These are phyloP conservation scores for Euplexia lucipara DNA, from an alignment of 2,888 invertebrate species.

Conservation along the genomic window DNA sequence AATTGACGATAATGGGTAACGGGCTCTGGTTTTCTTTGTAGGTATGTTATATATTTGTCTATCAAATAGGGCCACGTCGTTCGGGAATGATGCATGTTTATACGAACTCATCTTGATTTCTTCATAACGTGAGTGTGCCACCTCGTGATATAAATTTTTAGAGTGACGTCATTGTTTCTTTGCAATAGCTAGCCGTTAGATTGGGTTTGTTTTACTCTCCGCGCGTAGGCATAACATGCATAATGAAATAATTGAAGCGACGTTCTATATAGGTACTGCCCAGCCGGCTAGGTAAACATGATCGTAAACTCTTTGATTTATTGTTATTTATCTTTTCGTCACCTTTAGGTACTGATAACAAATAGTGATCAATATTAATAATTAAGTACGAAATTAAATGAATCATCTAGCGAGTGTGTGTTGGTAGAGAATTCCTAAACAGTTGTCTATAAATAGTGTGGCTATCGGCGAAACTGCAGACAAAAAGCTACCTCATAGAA, in stretches of 20 bases:
- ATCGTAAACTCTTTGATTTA: conserved; percentile 79
- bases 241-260: conserved; percentile 43
- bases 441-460: conserved; percentile 64
- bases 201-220: conserved; percentile 37
- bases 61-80: conserved; percentile 20
- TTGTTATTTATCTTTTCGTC: conserved; percentile 74
- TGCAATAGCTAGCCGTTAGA: conserved; percentile 45
- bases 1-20: background rate
- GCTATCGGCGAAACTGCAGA: conserved; percentile 54
- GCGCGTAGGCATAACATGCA: conserved; percentile 37
- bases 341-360: conserved; percentile 67
- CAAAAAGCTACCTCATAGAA: conserved; percentile 67
- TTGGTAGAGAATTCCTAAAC: conserved; percentile 56
- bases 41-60: conserved; percentile 6
- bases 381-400: conserved; percentile 67
- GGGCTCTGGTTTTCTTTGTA: background rate
- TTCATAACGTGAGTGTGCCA: conserved; percentile 37
- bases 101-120: conserved; percentile 45
- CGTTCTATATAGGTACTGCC: conserved; percentile 27
- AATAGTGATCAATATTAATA: conserved; percentile 68
- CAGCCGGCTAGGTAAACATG: conserved; percentile 63
- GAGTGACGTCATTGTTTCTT: conserved; percentile 62
- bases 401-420: conserved; percentile 50
- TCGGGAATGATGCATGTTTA: conserved; percentile 25
- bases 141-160: conserved; percentile 55